phyloP scores from a whole-genome alignment of 2,113 vertebrate genomes.

The Atrichornis clamosus region DNA sequence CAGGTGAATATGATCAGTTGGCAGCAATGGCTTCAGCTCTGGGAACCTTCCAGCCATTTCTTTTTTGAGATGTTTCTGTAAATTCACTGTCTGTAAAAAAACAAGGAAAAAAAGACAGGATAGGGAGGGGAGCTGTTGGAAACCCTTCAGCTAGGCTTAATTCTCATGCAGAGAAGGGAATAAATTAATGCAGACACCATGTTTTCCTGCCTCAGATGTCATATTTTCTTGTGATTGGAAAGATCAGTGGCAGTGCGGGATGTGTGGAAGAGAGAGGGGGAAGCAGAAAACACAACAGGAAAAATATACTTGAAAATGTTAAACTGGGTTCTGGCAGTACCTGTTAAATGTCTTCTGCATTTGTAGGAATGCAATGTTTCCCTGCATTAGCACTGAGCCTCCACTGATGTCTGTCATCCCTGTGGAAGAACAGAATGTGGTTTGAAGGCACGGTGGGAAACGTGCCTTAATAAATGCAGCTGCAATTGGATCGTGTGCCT shows the following conservation, averaged over 20 bases:
- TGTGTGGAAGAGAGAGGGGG: background rate
- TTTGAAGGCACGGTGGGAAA: background rate
- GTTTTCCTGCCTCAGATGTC: background rate
- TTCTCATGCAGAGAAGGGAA: background rate
- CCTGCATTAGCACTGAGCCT: background rate
- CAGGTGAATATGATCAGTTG: background rate
- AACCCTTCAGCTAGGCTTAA: background rate
- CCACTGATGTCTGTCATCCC: background rate
- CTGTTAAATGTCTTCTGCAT: background rate
- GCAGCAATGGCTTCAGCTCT: background rate
- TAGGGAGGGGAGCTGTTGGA: background rate
- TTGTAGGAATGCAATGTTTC: background rate
- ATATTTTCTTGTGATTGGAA: background rate
- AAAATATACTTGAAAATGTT: background rate
- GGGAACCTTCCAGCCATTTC: background rate
- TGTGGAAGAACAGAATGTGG: background rate
- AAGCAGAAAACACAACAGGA: background rate
- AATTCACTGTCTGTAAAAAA: background rate
- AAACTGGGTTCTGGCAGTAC: background rate
- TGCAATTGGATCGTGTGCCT: background rate
- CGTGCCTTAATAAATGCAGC: background rate
- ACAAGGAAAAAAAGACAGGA: background rate
- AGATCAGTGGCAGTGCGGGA: background rate
- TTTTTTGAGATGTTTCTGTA: conserved; percentile 4
- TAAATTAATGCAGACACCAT: background rate